Evolutionary conservation across 2,888 invertebrate species (phyloP).

Genomic region (Ennomos fuscantarius): DNA sequence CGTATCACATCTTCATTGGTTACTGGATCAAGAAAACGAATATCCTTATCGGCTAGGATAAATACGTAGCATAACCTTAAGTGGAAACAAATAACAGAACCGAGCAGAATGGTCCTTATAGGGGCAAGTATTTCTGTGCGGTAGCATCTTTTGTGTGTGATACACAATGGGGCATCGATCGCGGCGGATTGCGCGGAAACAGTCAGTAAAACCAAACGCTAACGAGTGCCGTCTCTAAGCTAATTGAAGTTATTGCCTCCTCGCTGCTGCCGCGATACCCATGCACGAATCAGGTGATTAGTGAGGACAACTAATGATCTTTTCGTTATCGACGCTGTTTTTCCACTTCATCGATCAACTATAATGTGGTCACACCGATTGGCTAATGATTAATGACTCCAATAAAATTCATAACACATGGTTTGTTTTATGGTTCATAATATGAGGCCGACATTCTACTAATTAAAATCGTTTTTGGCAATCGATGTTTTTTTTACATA

Average conservation of each 20-base stretch:
- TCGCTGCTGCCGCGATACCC: slow-evolving; percentile 24
- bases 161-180: slow-evolving; percentile 80
- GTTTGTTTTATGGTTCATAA: slow-evolving; percentile 35
- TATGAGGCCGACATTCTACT: too few relatives aligned
- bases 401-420: slow-evolving; percentile 31
- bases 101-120: slow-evolving; percentile 66
- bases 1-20: slow-evolving; percentile 31
- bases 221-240: slow-evolving; percentile 66
- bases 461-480: too few relatives aligned
- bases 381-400: slow-evolving; percentile 61
- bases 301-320: slow-evolving; percentile 56
- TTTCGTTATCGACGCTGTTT: slow-evolving; percentile 57
- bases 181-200: slow-evolving; percentile 68
- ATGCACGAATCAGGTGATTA: slow-evolving; percentile 49
- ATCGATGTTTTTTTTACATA: too few relatives aligned
- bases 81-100: slow-evolving; percentile 72
- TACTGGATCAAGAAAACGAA: slow-evolving; percentile 33
- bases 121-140: slow-evolving; percentile 70
- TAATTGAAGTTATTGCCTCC: slow-evolving; percentile 75
- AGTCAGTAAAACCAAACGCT: slow-evolving; percentile 60
- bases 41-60: slow-evolving; percentile 38
- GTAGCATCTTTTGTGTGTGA: slow-evolving; percentile 74
- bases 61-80: slow-evolving; percentile 50
- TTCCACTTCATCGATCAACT: slow-evolving; percentile 67
- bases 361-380: slow-evolving; percentile 54